Base-by-base conservation (phyloP, 2,113 vertebrate genomes). In the Micronycteris hirsuta region DNA sequence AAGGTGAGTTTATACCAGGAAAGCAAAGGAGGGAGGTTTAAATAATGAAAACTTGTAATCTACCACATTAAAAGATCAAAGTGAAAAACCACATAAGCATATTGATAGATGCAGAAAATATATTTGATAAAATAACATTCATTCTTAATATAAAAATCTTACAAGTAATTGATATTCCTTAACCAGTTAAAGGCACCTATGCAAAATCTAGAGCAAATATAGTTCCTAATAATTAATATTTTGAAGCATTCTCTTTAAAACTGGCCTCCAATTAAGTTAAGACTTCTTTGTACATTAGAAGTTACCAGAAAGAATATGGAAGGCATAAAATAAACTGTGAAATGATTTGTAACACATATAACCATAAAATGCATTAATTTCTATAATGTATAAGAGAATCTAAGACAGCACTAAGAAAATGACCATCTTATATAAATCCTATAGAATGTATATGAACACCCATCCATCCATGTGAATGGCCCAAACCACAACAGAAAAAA, bases 41-140 rank as follows among this genome's bases (percentile, higher is more conserved):
- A 84, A 36, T 52, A 49, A 91, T 31, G 7, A 31, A 65, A 96
- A 94, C 1, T 82, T 74, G 22, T 24, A 67, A 82, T 71, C 83
- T 16, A 49, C 26, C 49, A 89, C 33, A 82, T 49, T 86, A 92
- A 93, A 89, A 86, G 52, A 73, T 89, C 24, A 92, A 89, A 89
- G 36, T 43, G 5, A 63, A 83, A 89, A 85, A 67, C 31, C 67
- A 89, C 56, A 65, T 43, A 88, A 33, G n/a, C 38, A 67, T 91
- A 47, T 82, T 19, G 45, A 70, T 17, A 82, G 82, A 78, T 71
- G 36, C 31, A 92, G 61, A 84, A 91, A 71, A 76, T 65, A 31
- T 65, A 45, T 65, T 86, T 73, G 65, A 83, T 63, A 74, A 61
- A 63, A 89, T 61, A 58, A 33, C 38, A 41, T 70, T 26, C 38